These are phyloP conservation scores for Philereme vetulata DNA, from an alignment of 2,888 invertebrate genomes.

Conservation along the genomic window DNA sequence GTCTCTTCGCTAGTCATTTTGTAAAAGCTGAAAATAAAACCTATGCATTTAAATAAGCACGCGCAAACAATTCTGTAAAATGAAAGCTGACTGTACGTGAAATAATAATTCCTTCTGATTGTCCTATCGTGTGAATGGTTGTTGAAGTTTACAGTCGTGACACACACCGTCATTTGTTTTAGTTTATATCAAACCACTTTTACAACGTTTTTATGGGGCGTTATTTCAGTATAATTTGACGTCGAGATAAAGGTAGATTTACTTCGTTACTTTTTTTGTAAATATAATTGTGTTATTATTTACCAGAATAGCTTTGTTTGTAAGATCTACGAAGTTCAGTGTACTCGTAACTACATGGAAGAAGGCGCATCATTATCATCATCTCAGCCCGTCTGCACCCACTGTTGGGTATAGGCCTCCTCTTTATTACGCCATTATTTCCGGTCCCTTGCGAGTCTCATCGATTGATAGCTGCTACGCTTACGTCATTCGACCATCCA, in stretches of 20 bases:
- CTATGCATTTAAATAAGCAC: conserved; percentile 6
- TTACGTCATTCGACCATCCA: too few relatives aligned
- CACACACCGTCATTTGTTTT: conserved; percentile 33
- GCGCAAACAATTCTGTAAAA: conserved; percentile 3
- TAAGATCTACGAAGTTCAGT: background rate
- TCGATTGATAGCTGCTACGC: too few relatives aligned
- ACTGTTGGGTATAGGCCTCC: too few relatives aligned
- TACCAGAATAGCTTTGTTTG: background rate
- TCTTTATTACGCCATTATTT: too few relatives aligned
- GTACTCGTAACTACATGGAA: too few relatives aligned
- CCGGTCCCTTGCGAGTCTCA: too few relatives aligned
- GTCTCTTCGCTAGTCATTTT: background rate
- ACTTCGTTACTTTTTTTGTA: conserved; percentile 24
- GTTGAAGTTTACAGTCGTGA: conserved; percentile 26
- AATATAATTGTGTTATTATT: conserved; percentile 15
- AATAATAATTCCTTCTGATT: conserved; percentile 32
- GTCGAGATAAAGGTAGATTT: conserved; percentile 32
- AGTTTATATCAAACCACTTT: conserved; percentile 32
- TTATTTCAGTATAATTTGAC: conserved; percentile 35
- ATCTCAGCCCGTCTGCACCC: too few relatives aligned
- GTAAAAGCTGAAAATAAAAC: too few relatives aligned
- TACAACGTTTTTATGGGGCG: conserved; percentile 34
- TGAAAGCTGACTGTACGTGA: conserved; percentile 11
- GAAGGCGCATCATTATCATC: too few relatives aligned
- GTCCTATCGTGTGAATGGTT: conserved; percentile 16